A percentile compares a stretch with the other conserved stretches of the same genome.
Conservation (phyloP, 2,888 invertebrate species). For the Chorisops tibialis region DNA sequence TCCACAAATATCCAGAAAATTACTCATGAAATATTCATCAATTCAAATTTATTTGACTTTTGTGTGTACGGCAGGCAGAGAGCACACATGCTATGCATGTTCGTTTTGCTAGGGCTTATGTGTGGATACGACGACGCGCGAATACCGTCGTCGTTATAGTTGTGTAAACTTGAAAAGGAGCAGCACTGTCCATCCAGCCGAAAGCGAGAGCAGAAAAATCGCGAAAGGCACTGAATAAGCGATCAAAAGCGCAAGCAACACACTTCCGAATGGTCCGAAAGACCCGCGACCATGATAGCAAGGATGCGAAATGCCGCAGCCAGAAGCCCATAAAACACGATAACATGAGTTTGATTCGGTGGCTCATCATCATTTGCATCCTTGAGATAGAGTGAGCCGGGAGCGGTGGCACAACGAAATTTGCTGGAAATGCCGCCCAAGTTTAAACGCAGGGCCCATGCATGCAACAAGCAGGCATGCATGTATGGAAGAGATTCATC, state of each 20-base stretch:
- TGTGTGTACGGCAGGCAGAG: not conserved
- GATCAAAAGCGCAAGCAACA: not conserved
- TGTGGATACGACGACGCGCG: not conserved
- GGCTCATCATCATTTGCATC: slow-evolving; percentile 29
- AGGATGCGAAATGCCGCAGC: not conserved
- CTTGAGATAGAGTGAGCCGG: slow-evolving; percentile 8
- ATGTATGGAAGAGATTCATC: not conserved
- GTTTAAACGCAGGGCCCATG: not conserved
- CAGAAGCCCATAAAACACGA: slow-evolving; percentile 13
- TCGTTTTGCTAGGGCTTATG: not conserved
- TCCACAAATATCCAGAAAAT: slow-evolving; percentile 37
- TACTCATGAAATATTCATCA: slow-evolving; percentile 44
- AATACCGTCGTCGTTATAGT: not conserved
- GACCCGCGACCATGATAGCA: not conserved
- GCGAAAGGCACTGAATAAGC: not conserved
- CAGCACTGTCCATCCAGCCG: no score
- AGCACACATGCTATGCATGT: slow-evolving; percentile 8
- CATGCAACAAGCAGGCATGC: slow-evolving; percentile 13
- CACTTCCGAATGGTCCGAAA: not conserved
- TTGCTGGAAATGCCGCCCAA: not conserved
- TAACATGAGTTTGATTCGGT: slow-evolving; percentile 27
- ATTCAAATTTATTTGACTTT: slow-evolving; percentile 37
- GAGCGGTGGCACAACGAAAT: not conserved
- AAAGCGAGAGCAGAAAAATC: no score
- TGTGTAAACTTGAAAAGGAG: no score